Base-by-base conservation (phyloP, 2,888 invertebrate genomes). In the Drosophila demipolita region DNA sequence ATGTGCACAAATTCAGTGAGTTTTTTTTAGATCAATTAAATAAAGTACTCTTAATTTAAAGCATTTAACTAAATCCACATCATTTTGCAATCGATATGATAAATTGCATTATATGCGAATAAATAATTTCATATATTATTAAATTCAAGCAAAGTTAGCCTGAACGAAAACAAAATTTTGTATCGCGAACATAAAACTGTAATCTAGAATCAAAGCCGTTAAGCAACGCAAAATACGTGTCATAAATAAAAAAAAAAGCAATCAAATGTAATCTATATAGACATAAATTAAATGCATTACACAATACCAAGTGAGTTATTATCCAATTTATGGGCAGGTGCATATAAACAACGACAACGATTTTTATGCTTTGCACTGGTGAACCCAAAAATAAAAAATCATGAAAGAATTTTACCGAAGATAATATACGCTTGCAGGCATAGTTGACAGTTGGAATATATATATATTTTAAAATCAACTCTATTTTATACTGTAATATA, bases 281-380 rank as follows among this genome's bases (percentile, higher is more conserved):
- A 60, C 48, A 49, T 42, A 52, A 42, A 63, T 33, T 45, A n/a
- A 42, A 35, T 48, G 53, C 35, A 65, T 73, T 78, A 60, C 66
- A 65, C 55, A 67, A 65, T 38, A 29, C n/a, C 5, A 60, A 80
- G 66, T 71, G 71, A 80, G 63, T 78, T 78, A 78, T 79, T 78
- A 74, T 69, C 52, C 50, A 66, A 62, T 78, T 74, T 62, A 42
- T 70, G 45, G 33, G 17, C 52, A 71, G 57, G 50, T 70, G 23
- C 15, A 15, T 15, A 61, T 42, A 11, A 15, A 48, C 23, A 53
- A n/a, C 35, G 48, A 23, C 65, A 59, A 54, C 55, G 29, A 62
- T 40, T 69, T 49, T 49, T 60, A 69, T 61, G 53, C 23, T 45
- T 50, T 15, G 32, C 50, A 32, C 20, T 11, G 36, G 40, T 52